Conservation (phyloP, 2,113 vertebrate genomes). For the Corapipo altera region DNA sequence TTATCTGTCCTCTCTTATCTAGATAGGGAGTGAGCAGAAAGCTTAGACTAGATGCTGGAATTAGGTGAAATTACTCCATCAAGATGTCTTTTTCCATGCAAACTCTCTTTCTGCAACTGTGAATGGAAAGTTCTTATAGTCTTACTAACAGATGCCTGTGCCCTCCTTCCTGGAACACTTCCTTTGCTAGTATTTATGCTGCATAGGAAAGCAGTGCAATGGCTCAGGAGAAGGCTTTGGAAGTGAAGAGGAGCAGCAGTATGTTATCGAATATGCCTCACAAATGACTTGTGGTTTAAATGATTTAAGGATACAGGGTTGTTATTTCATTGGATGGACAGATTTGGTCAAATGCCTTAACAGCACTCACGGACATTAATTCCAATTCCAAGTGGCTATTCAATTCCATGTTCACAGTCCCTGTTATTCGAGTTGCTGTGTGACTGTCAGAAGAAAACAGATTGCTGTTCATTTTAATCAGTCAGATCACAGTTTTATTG, state of each 20-base stretch:
- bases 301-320: constrained; percentile 2
- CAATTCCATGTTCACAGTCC: constrained; percentile 25
- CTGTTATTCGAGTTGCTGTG: constrained; percentile 43
- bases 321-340: constrained; percentile 5
- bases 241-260: not conserved
- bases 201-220: not conserved
- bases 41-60: not conserved
- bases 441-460: constrained; percentile 60
- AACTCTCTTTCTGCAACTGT: not conserved
- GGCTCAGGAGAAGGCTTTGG: not conserved
- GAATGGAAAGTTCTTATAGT: not conserved
- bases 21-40: not conserved
- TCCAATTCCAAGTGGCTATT: constrained; percentile 15
- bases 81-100: not conserved
- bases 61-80: not conserved
- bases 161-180: not conserved
- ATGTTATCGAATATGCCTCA: not conserved
- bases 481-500: constrained; percentile 57
- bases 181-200: not conserved
- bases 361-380: not conserved
- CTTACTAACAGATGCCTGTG: not conserved
- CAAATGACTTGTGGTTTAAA: not conserved
- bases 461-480: constrained; percentile 67
- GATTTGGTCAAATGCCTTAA: constrained; percentile 25
- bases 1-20: not conserved